Evolutionary conservation across 2,888 invertebrate species (phyloP).

Genomic region (Cremastinae sp.): DNA sequence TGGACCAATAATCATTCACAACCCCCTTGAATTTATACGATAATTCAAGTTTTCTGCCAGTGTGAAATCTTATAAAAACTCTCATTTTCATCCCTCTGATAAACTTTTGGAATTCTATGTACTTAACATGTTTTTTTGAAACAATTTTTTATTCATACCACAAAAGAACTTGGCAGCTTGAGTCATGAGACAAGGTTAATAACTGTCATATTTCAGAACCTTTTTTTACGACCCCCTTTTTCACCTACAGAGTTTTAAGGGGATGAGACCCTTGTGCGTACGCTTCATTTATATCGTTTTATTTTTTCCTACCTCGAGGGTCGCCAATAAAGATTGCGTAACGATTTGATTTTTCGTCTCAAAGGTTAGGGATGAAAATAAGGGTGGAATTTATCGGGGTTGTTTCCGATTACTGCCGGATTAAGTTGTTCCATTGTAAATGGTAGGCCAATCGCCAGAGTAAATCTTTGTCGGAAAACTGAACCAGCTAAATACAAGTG

Average conservation of each 20-base stretch:
- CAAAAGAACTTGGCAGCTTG: constrained; percentile 41
- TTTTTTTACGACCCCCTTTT: constrained; percentile 62
- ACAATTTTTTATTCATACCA: constrained; percentile 40
- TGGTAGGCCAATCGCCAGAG: no score
- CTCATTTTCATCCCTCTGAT: not conserved
- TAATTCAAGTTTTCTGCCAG: no score
- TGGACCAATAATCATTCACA: no score
- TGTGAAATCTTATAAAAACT: no score
- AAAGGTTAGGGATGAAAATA: not conserved
- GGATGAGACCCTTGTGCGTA: not conserved
- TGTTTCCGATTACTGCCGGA: no score
- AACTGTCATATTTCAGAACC: constrained; percentile 75
- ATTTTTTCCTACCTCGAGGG: constrained; percentile 27
- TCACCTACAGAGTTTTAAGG: constrained; percentile 12
- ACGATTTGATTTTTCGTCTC: constrained; percentile 13
- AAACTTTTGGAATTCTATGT: not conserved
- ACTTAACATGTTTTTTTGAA: not conserved
- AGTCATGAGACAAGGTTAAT: constrained; percentile 71
- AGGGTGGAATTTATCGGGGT: not conserved
- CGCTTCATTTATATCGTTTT: constrained; percentile 18
- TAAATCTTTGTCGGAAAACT: no score
- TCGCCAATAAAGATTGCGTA: constrained; percentile 27
- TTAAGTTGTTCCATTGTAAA: no score
- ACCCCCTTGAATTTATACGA: no score
- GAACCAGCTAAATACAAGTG: no score